These are phyloP conservation scores for Papilio machaon DNA, from an alignment of 1,140 invertebrate genomes.

Conservation along the genomic window DNA sequence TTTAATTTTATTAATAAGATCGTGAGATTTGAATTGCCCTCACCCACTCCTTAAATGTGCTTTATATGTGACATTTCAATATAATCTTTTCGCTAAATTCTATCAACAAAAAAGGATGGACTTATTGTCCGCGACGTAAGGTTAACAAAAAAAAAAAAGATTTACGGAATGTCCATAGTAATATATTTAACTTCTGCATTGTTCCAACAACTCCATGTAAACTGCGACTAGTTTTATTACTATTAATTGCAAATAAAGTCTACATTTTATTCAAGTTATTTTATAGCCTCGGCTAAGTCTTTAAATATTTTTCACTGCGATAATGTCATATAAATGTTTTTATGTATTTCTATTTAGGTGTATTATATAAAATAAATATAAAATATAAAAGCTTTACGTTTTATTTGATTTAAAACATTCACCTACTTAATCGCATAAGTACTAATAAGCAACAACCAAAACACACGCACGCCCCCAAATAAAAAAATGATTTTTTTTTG, in stretches of 20 bases:
- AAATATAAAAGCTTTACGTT: not conserved
- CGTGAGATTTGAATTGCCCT: too few species aligned
- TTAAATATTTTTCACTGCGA: not conserved
- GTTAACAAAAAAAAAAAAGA: too few species aligned
- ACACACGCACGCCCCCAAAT: not conserved
- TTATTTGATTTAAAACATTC: not conserved
- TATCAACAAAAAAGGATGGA: too few species aligned
- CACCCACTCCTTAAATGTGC: too few species aligned
- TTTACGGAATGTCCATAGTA: not conserved
- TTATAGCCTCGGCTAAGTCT: not conserved
- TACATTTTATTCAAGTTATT: constrained; percentile 13
- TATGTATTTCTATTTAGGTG: not conserved
- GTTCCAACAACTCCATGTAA: not conserved
- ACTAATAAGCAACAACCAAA: not conserved
- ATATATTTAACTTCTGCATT: not conserved
- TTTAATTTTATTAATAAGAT: not conserved
- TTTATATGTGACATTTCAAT: too few species aligned
- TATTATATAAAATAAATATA: too few species aligned
- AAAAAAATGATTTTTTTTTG: not conserved
- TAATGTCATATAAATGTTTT: not conserved
- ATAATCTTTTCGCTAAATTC: too few species aligned
- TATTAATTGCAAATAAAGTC: not conserved
- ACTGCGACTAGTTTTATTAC: not conserved
- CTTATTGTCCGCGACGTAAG: too few species aligned
- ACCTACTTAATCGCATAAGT: not conserved